Evolutionary conservation across 2,797 vertebrate genomes (phyloP), one percentile per base, ranked within the genome.

Genomic region (Protonibea diacanthus): DNA sequence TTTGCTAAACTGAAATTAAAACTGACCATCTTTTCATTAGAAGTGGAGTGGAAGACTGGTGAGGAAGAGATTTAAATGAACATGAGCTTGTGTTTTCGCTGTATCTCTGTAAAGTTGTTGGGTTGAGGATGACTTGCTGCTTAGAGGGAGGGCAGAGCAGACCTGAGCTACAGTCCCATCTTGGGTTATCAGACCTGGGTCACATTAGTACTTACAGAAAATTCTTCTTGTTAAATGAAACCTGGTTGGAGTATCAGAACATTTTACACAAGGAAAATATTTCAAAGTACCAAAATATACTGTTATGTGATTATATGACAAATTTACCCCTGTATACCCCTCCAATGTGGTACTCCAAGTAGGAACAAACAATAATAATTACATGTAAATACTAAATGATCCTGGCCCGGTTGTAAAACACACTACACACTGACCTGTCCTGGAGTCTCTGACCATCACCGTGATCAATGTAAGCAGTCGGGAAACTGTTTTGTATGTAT

Each of bases 401-500:
- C 78, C 81, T 73, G 83, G 86, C 78, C 67, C 53, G 82, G 84
- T 83, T 88, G 88, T 91, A 89, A 88, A 90, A 91, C 94, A 91
- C 94, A 89, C 86, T 84, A 90, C 88, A 86, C 80, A 85, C 81
- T 88, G 80, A 91, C 85, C 64, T 91, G 82, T 88, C 86, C 84
- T 92, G 92, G 91, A 94, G 91, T 92, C 89, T 92, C 85, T 87
- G 88, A 91, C 89, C 92, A 91, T 94, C 92, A 91, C 90, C 88
- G 86, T 94, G 88, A 93, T 91, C 87, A 76, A 86, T 94, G 92
- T 95, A 92, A 93, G 95, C 95, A 93, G 93, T 94, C 92, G 88
- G 94, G 91, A 95, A 94, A 94, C 92, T 92, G 93, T 93, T 96
- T 96, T 96, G 94, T 96, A 95, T 96, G 94, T 97, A 96, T 93